These are phyloP conservation scores for Phrynocephalus forsythii DNA, from an alignment of 2,797 vertebrate species.

Conservation along the genomic window DNA sequence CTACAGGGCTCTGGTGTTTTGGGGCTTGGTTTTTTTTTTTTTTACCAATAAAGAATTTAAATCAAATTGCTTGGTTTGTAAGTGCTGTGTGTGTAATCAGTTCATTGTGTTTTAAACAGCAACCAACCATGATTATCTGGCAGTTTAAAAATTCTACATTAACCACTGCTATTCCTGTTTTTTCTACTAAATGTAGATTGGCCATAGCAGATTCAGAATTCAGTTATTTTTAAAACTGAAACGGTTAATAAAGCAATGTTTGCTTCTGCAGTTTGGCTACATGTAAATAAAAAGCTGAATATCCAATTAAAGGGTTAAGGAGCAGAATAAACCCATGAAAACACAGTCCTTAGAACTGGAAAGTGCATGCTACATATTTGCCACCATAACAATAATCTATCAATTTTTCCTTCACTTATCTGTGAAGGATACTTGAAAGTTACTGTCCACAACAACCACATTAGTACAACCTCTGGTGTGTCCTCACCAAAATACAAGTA, in stretches of 20 bases:
- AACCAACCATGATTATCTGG: not conserved
- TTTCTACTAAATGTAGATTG: not conserved
- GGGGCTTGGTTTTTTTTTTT: not conserved
- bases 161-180: not conserved
- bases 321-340: too few species aligned
- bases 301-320: not conserved
- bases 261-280: not conserved
- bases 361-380: not conserved
- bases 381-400: too few species aligned
- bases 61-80: constrained; percentile 1
- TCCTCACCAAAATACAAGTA: too few species aligned
- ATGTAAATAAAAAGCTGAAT: not conserved
- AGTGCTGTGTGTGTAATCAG: not conserved
- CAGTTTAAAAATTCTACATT: not conserved
- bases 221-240: not conserved
- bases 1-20: constrained; percentile 50
- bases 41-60: constrained; percentile 66
- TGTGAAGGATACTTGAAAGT: too few species aligned
- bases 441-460: too few species aligned
- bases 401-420: too few species aligned
- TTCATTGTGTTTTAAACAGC: not conserved
- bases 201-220: not conserved
- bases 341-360: too few species aligned
- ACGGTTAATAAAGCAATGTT: not conserved
- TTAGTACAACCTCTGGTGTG: too few species aligned